phyloP scores from a whole-genome alignment of 1,140 invertebrate genomes.

The Leptinotarsa undecemlineata region DNA sequence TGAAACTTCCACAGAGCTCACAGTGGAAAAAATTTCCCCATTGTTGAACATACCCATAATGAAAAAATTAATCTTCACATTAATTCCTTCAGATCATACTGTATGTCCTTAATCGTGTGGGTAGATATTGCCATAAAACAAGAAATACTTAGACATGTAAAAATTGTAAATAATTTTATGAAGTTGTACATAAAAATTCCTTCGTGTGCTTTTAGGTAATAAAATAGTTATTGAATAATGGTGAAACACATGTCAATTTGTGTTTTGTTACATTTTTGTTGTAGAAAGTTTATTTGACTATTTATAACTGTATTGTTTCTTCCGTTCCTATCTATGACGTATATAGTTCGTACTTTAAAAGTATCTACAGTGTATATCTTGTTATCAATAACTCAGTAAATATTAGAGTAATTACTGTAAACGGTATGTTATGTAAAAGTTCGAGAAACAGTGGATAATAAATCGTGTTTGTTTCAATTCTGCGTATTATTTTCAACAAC shows the following conservation, averaged over 20 bases:
- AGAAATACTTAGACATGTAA: conserved; percentile 3
- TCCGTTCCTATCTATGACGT: conserved; percentile 40
- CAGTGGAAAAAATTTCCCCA: too few species aligned
- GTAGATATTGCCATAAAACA: not conserved
- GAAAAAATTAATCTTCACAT: too few species aligned
- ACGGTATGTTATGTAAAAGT: conserved; percentile 40
- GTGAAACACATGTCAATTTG: not conserved
- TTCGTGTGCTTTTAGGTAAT: conserved; percentile 4
- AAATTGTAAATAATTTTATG: conserved; percentile 12
- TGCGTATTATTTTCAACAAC: not conserved
- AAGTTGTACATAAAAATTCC: conserved; percentile 5
- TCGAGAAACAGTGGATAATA: conserved; percentile 28
- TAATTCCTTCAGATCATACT: too few species aligned
- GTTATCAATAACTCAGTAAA: conserved; percentile 33
- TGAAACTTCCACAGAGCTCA: too few species aligned
- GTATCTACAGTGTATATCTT: conserved; percentile 35
- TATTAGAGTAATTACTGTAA: conserved; percentile 39
- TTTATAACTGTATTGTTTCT: conserved; percentile 28
- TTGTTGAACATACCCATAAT: too few species aligned
- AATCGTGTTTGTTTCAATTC: conserved; percentile 18
- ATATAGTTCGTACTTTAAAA: conserved; percentile 32
- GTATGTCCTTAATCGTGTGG: too few species aligned
- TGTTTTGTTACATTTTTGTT: conserved; percentile 13
- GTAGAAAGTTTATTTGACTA: conserved; percentile 27
- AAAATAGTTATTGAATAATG: not conserved